Conservation (phyloP, 2,113 vertebrate genomes). For the Pipra filicauda region DNA sequence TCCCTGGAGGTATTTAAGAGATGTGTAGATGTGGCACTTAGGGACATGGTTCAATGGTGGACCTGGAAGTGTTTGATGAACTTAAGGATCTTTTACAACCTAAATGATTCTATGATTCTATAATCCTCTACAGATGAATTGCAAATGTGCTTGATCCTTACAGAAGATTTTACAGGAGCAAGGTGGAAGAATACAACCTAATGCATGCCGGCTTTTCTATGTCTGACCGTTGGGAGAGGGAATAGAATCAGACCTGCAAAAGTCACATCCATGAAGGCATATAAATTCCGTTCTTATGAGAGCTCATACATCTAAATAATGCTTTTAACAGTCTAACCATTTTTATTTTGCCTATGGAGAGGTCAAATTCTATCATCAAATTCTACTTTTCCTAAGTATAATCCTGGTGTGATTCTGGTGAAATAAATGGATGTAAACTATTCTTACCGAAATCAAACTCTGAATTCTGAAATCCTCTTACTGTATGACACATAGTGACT, state of each 20-base stretch:
- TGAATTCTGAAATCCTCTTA: background rate
- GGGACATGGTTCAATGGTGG: background rate
- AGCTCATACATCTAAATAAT: background rate
- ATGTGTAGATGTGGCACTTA: background rate
- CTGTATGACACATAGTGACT: background rate
- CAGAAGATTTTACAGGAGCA: background rate
- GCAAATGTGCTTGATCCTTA: background rate
- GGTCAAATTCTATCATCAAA: background rate
- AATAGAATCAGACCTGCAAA: background rate
- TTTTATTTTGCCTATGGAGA: background rate
- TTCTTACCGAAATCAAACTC: background rate
- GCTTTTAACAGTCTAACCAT: background rate
- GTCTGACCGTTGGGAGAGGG: background rate
- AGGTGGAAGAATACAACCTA: background rate
- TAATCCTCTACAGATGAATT: background rate
- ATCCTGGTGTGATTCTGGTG: background rate
- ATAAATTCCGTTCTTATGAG: background rate
- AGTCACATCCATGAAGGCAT: background rate
- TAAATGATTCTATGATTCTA: background rate
- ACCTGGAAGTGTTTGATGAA: background rate
- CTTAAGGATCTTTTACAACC: background rate
- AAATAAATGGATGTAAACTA: background rate
- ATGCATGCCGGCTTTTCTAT: background rate
- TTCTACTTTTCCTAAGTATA: background rate
- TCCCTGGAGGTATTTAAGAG: background rate